A percentile compares a stretch with the other conserved stretches of the same genome.
phyloP scores from a whole-genome alignment of 2,888 invertebrate genomes.

The Tetragonisca angustula region DNA sequence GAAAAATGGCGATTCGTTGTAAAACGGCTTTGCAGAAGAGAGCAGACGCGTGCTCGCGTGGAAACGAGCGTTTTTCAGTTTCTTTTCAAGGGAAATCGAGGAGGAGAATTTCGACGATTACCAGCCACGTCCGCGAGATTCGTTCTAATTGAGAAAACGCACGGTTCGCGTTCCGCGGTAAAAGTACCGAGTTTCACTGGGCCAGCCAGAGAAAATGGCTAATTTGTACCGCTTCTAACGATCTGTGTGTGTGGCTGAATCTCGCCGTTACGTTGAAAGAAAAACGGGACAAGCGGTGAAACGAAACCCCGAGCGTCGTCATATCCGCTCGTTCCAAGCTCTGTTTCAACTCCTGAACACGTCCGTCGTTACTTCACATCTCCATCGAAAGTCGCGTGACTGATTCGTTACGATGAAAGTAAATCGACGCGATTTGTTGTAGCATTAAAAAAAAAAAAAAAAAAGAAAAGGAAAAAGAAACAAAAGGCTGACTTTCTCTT shows the following conservation, averaged over 20 bases:
- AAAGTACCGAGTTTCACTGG: constrained; percentile 38
- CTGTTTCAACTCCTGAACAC: background rate
- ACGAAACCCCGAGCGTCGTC: background rate
- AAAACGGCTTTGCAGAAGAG: too few species aligned
- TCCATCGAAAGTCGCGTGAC: constrained; percentile 12
- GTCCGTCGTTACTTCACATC: background rate
- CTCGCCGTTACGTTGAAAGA: background rate
- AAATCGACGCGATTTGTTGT: constrained; percentile 15
- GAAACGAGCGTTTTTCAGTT: background rate
- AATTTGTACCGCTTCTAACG: background rate
- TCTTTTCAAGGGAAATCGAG: background rate
- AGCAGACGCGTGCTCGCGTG: background rate
- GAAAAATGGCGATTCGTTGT: too few species aligned
- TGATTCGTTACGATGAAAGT: constrained; percentile 29
- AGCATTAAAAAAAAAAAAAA: background rate
- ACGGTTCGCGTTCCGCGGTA: constrained; percentile 6
- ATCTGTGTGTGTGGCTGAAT: background rate
- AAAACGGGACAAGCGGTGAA: background rate
- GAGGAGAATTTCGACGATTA: background rate
- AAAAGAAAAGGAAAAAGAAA: background rate
- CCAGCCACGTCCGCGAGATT: background rate
- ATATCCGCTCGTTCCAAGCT: background rate
- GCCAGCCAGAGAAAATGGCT: constrained; percentile 8
- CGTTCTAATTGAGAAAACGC: constrained; percentile 38
- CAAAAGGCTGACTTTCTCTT: background rate